phyloP scores from a whole-genome alignment of 2,888 invertebrate genomes.

The Megalurothrips usitatus region DNA sequence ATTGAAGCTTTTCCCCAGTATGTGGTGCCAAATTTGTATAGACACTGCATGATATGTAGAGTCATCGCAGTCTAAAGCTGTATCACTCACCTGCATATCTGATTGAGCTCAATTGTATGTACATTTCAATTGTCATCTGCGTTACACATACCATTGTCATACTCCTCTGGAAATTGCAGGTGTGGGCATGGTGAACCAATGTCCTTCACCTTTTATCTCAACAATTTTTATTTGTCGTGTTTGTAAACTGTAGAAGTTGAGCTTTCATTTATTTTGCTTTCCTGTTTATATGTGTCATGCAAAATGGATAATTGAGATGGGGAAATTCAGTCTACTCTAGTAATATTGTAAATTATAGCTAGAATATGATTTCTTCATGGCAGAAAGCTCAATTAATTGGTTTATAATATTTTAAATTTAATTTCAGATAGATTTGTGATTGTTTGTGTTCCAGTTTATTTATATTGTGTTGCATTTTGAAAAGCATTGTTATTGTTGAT shows the following conservation, averaged over 20 bases:
- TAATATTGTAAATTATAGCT: not conserved
- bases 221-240: not conserved
- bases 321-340: not conserved
- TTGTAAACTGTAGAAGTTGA: not conserved
- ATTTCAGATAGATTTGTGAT: not conserved
- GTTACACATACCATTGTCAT: not conserved
- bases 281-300: not conserved
- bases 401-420: not conserved
- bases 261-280: not conserved
- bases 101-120: conserved; percentile 7
- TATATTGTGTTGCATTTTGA: not conserved
- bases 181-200: not conserved
- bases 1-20: not conserved
- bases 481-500: not conserved
- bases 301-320: too few relatives aligned
- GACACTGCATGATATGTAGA: not conserved
- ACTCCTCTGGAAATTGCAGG: not conserved
- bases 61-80: not conserved
- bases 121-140: not conserved
- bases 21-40: conserved; percentile 1
- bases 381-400: not conserved
- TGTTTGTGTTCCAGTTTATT: too few relatives aligned
- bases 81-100: conserved; percentile 12
- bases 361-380: too few relatives aligned
- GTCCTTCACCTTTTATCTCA: not conserved